A percentile compares a stretch with the other conserved stretches of the same genome.
Evolutionary conservation across 2,888 invertebrate genomes (phyloP).

Genomic region (Amblyjoppa proteus): DNA sequence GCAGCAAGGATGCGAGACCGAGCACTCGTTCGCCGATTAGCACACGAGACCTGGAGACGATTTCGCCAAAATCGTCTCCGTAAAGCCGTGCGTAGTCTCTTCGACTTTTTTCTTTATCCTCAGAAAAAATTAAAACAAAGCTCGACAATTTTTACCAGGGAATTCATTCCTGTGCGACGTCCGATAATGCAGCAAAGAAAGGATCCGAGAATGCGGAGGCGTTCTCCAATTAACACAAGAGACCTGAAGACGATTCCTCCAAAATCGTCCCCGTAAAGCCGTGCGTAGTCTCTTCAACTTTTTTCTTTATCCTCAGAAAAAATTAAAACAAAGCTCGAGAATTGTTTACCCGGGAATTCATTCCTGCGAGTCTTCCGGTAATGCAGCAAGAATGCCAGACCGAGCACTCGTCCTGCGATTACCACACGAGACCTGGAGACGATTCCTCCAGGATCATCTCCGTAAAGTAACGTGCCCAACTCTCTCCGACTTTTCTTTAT

Average conservation of each 20-base stretch:
- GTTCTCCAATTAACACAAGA: neutral
- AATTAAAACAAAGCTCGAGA: neutral
- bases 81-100: too few species aligned
- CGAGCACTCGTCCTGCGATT: neutral
- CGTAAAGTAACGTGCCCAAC: conserved; percentile 13
- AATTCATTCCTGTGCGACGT: neutral
- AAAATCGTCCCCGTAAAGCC: neutral
- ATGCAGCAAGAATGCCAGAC: neutral
- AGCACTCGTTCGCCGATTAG: too few species aligned
- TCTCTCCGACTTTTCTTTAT: conserved; percentile 23
- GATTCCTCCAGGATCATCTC: neutral
- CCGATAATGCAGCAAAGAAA: too few species aligned
- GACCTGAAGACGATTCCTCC: neutral
- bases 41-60: too few species aligned
- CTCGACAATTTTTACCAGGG: neutral
- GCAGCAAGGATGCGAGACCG: too few species aligned
- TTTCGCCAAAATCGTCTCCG: too few species aligned
- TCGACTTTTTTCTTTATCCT: too few species aligned
- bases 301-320: conserved; percentile 18
- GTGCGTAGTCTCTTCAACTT: conserved; percentile 1
- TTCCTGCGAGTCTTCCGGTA: neutral
- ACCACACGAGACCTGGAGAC: neutral
- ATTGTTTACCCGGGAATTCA: neutral
- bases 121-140: neutral
- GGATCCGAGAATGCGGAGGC: neutral